phyloP scores from a whole-genome alignment of 1,140 invertebrate species.

The Drosophila tropicalis region DNA sequence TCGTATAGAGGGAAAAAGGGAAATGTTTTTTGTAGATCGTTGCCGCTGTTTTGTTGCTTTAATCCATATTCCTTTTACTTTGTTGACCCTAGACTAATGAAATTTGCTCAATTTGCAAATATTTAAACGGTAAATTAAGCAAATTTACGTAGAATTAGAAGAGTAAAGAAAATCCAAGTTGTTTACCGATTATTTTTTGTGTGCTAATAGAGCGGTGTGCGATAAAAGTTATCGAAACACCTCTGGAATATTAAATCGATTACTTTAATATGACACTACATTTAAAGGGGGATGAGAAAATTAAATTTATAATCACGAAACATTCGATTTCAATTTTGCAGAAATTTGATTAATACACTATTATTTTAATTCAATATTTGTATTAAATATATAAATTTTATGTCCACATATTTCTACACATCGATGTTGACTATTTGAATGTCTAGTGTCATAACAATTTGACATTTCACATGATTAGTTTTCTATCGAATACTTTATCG shows the following conservation, averaged over 20 bases:
- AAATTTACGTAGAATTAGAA: slow-evolving; percentile 6
- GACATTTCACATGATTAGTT: not conserved
- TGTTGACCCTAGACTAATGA: not conserved
- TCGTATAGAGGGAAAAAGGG: slow-evolving; percentile 7
- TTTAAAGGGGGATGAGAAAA: not conserved
- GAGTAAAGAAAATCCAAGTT: slow-evolving; percentile 11
- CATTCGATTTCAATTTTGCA: not conserved
- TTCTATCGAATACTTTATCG: slow-evolving; percentile 2
- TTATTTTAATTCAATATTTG: too few relatives aligned
- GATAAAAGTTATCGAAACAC: slow-evolving; percentile 7
- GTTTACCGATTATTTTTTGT: slow-evolving; percentile 14
- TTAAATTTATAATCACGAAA: not conserved
- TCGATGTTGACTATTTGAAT: not conserved
- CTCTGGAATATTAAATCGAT: not conserved
- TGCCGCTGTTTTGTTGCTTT: not conserved
- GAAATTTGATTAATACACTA: too few relatives aligned
- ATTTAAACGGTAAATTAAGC: not conserved
- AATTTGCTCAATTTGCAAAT: not conserved
- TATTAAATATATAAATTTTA: too few relatives aligned
- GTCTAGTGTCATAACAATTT: not conserved
- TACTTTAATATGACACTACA: not conserved
- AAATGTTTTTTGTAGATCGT: slow-evolving; percentile 4
- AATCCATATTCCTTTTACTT: not conserved
- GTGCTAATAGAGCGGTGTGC: slow-evolving; percentile 9
- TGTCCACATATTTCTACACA: too few relatives aligned